These are phyloP conservation scores for Actinostola sp. DNA, from an alignment of 92 coral and sea anemone species.

Conservation along the genomic window DNA sequence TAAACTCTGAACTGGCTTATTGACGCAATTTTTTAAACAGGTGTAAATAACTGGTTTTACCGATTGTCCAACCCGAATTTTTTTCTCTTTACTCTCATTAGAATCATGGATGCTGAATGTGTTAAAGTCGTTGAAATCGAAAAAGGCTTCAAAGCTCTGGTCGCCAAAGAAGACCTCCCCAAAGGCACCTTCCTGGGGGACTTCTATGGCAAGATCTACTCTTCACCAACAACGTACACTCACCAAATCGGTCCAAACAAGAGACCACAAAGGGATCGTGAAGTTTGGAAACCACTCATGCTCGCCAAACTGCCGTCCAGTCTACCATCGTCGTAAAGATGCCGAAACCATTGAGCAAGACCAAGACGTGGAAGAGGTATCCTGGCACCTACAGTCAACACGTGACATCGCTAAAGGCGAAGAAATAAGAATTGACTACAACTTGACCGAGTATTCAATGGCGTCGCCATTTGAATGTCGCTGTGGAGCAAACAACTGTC, in stretches of 20 bases:
- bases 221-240: not conserved
- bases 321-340: slow-evolving; percentile 3
- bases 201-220: slow-evolving; percentile 20
- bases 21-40: no score
- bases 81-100: no score
- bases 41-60: no score
- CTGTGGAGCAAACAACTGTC: slow-evolving; percentile 28
- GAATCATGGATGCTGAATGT: slow-evolving; percentile 36
- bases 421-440: slow-evolving; percentile 34
- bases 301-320: slow-evolving; percentile 23
- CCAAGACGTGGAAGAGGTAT: slow-evolving; percentile 1
- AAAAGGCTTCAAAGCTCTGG: slow-evolving; percentile 12
- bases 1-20: no score
- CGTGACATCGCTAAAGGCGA: slow-evolving; percentile 44
- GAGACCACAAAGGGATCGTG: not conserved
- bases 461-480: slow-evolving; percentile 22
- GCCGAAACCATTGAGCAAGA: not conserved
- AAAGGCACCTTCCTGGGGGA: slow-evolving; percentile 38
- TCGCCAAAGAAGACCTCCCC: slow-evolving; percentile 18
- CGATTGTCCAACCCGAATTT: no score
- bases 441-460: slow-evolving; percentile 33
- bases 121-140: slow-evolving; percentile 13
- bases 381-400: slow-evolving; percentile 32
- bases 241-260: slow-evolving; percentile 26
- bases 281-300: slow-evolving; percentile 27